phyloP scores from a whole-genome alignment of 2,797 vertebrate species.

The Eptatretus atami region DNA sequence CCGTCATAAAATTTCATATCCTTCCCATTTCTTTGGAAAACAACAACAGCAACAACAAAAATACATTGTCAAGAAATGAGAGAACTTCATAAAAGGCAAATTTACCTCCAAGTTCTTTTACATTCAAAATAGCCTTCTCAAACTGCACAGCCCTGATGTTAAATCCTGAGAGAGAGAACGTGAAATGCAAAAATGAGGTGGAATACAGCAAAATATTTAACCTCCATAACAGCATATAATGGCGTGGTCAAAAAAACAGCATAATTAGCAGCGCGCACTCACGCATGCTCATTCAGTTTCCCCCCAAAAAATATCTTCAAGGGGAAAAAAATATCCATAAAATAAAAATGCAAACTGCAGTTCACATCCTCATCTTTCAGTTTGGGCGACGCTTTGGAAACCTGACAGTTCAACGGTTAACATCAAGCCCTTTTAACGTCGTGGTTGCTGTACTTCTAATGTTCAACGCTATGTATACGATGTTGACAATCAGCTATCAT shows the following conservation, averaged over 20 bases:
- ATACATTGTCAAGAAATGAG: neutral
- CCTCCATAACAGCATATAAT: neutral
- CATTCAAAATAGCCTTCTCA: constrained; percentile 78
- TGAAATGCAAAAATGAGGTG: constrained; percentile 9
- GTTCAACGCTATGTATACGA: too few species aligned
- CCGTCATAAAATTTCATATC: too few species aligned
- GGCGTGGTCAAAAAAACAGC: neutral
- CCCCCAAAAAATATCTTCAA: neutral
- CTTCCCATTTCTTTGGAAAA: constrained; percentile 13
- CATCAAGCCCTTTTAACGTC: too few species aligned
- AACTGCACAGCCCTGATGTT: constrained; percentile 95
- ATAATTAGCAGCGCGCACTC: neutral
- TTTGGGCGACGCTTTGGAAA: too few species aligned
- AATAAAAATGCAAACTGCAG: neutral
- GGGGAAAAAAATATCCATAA: neutral
- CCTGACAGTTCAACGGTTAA: too few species aligned
- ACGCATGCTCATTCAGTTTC: too few species aligned
- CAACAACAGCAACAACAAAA: constrained; percentile 9
- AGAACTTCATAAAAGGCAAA: constrained; percentile 11
- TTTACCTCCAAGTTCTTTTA: constrained; percentile 96
- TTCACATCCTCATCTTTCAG: too few species aligned
- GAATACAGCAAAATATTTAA: constrained; percentile 8
- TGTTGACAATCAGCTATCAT: neutral
- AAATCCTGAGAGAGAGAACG: constrained; percentile 34
- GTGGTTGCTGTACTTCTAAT: too few species aligned